A percentile compares a stretch with the other conserved stretches of the same genome.
phyloP scores from a whole-genome alignment of 2,797 vertebrate genomes.

The Ctenochaetus hawaiiensis region DNA sequence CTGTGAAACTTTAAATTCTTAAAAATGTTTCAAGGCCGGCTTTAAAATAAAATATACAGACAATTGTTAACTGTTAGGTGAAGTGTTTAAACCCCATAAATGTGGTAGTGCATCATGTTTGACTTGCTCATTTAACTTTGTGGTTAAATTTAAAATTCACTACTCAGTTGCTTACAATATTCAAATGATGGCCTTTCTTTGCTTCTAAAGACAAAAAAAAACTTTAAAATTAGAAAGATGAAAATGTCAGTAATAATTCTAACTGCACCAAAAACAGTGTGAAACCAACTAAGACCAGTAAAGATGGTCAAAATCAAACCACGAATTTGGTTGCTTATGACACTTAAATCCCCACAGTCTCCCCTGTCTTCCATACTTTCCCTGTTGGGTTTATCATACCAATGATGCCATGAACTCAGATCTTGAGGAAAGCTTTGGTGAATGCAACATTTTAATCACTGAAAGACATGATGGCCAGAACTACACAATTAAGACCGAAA shows the following conservation, averaged over 20 bases:
- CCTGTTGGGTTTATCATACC: background rate
- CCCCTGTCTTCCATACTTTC: background rate
- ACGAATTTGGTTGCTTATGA: background rate
- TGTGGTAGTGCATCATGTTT: background rate
- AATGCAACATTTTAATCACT: background rate
- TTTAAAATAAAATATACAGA: background rate
- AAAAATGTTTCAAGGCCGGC: background rate
- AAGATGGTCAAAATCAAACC: background rate
- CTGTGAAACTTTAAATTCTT: background rate
- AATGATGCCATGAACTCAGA: background rate
- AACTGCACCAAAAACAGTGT: background rate
- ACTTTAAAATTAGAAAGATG: background rate
- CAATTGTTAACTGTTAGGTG: background rate
- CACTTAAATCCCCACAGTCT: background rate
- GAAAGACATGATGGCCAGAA: background rate
- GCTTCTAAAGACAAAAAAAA: background rate
- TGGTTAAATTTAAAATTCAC: background rate
- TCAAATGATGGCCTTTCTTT: background rate
- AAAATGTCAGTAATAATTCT: background rate
- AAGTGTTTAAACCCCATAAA: background rate
- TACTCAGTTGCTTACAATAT: background rate
- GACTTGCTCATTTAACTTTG: background rate
- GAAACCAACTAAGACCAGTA: background rate
- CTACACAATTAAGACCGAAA: background rate
- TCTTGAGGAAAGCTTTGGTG: background rate